Evolutionary conservation across 1,140 invertebrate species (phyloP).

Genomic region (Hormaphis cornu): DNA sequence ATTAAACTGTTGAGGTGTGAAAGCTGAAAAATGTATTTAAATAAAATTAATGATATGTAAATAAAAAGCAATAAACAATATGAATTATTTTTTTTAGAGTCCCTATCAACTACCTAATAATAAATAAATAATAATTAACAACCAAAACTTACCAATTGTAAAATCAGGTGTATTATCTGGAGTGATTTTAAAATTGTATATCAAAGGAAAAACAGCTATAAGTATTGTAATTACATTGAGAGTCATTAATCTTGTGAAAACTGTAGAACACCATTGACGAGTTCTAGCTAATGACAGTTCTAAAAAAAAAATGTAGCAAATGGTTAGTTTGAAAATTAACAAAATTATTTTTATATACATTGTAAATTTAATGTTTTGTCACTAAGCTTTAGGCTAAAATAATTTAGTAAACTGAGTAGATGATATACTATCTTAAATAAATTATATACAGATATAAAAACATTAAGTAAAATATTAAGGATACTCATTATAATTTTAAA

Average conservation of each 20-base stretch:
- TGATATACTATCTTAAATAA: too few species aligned
- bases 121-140: background rate
- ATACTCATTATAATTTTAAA: too few species aligned
- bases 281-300: conserved; percentile 9
- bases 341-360: too few species aligned
- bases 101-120: background rate
- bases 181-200: conserved; percentile 7
- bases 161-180: conserved; percentile 26
- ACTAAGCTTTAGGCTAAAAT: too few species aligned
- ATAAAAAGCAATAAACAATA: too few species aligned
- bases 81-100: too few species aligned
- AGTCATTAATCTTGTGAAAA: conserved; percentile 15
- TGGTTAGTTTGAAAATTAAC: too few species aligned
- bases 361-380: too few species aligned
- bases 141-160: background rate
- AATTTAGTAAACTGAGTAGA: too few species aligned
- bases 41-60: background rate
- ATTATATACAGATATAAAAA: too few species aligned
- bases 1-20: conserved; percentile 8
- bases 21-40: background rate
- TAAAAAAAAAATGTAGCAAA: background rate
- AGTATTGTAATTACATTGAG: background rate
- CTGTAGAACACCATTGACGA: conserved; percentile 2
- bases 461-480: too few species aligned
- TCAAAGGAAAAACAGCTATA: background rate